Conservation (phyloP, 2,797 vertebrate genomes). For the Psittacula echo region DNA sequence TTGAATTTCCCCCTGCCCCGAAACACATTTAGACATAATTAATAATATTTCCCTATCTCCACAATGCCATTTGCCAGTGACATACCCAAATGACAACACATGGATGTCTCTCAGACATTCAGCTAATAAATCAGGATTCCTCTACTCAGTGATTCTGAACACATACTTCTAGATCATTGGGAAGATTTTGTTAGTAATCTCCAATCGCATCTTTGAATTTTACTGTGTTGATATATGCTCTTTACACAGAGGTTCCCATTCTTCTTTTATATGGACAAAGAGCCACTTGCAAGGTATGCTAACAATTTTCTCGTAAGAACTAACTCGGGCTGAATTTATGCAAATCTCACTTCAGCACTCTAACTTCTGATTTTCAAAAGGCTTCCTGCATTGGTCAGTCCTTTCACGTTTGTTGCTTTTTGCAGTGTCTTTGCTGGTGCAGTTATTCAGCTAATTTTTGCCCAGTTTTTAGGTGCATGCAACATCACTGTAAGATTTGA, state of each 20-base stretch:
- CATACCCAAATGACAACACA: background rate
- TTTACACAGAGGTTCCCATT: background rate
- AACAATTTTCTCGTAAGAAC: background rate
- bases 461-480: background rate
- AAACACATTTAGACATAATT: background rate
- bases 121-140: background rate
- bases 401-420: background rate
- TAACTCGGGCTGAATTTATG: background rate
- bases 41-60: background rate
- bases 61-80: background rate
- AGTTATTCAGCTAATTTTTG: background rate
- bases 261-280: background rate
- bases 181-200: background rate
- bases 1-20: background rate
- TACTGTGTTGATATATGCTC: background rate
- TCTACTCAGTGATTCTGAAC: background rate
- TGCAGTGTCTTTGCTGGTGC: background rate
- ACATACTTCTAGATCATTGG: background rate
- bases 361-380: background rate
- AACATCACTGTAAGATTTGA: background rate
- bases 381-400: background rate
- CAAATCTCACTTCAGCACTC: background rate
- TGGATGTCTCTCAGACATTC: background rate
- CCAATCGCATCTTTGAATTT: background rate
- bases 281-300: background rate